Base-by-base conservation (phyloP, 2,888 invertebrate genomes). In the Pristionchus exspectatus region DNA sequence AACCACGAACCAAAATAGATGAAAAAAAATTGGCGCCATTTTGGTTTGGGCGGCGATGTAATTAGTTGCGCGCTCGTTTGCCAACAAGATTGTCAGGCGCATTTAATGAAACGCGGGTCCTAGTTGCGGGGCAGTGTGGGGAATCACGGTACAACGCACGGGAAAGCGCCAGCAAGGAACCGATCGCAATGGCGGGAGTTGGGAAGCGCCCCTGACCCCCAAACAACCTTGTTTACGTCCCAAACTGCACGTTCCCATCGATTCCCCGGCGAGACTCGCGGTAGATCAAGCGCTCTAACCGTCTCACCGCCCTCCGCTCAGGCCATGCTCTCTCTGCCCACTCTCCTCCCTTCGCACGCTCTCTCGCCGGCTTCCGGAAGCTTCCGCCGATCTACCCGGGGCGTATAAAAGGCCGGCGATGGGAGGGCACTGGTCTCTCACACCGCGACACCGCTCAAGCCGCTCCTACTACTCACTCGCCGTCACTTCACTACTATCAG, bases 401-500 rank as follows among this genome's bases (percentile, higher is more conserved):
- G 77, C 44, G 24, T 21, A 44, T 77, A 77, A 77, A 44, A 21
- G 24, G 38, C 7, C 24, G 77, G 24, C 24, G 77, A 38, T 7
- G 77, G 30, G 16, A 44, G 9, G 14, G n/a, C 0, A 10, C 21
- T 38, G 44, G 74, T 44, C 44, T 44, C 44, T 69, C 44, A 27
- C 77, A 44, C 38, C 24, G 21, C 44, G 10, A 44, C 77, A 30
- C 77, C 69, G 33, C 27, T 72, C 69, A 30, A 44, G 30, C 77
- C 44, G 10, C 44, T 12, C 12, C 77, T 44, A 44, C 77, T 44
- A 77, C 77, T 44, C 44, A 21, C 44, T 77, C 77, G 18, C 38
- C 44, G 38, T 24, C 77, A 44, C 30, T 30, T 74, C 69, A 18
- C 77, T 44, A 44, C 77, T 27, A 77, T 77, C 77, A 77, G 77